These are phyloP conservation scores for Aotus griseimembra DNA, from an alignment of 2,797 vertebrate species.

Conservation along the genomic window DNA sequence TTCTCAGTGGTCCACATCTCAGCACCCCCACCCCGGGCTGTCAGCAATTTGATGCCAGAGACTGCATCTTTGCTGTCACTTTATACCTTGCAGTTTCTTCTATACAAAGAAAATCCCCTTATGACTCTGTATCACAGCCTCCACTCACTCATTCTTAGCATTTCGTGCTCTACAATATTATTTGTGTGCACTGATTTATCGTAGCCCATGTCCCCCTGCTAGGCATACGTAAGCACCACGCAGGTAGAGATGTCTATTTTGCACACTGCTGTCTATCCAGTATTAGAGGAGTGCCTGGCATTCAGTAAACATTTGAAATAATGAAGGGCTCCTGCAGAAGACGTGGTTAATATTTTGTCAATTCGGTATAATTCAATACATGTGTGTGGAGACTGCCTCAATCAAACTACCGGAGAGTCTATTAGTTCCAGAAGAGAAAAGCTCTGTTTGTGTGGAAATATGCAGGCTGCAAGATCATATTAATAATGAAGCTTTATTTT, in stretches of 20 bases:
- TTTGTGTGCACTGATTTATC: slow-evolving; percentile 34
- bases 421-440: background rate
- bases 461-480: background rate
- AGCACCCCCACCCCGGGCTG: background rate
- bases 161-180: background rate
- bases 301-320: slow-evolving; percentile 57
- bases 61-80: background rate
- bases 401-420: background rate
- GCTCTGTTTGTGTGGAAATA: background rate
- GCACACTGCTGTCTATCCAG: background rate
- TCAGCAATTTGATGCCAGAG: slow-evolving; percentile 9
- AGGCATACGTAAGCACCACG: background rate
- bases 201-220: background rate
- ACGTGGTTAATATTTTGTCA: slow-evolving; percentile 52
- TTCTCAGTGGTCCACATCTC: background rate
- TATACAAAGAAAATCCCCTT: background rate
- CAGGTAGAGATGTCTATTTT: slow-evolving; percentile 35
- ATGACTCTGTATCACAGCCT: background rate
- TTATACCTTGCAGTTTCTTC: background rate
- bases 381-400: background rate
- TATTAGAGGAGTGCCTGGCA: background rate
- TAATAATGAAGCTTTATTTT: slow-evolving; percentile 26
- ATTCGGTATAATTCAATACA: background rate
- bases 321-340: background rate
- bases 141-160: slow-evolving; percentile 19